Base-by-base conservation (phyloP, 2,797 vertebrate species). In the Nannoperca obscura region DNA sequence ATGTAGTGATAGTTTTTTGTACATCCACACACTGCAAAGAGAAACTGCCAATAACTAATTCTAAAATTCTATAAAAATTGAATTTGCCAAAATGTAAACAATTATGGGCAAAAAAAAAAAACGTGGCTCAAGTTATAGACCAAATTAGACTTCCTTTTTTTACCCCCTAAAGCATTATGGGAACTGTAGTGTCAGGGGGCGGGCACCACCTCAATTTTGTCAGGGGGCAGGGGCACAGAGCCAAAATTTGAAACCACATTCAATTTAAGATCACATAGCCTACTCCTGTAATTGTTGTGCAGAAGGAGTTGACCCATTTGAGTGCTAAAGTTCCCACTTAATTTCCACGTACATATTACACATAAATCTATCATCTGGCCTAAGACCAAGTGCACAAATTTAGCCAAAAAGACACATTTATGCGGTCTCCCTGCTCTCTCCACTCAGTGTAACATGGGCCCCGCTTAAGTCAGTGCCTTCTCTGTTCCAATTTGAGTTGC, bases 301-400 rank as follows among this genome's bases (percentile, higher is more conserved):
- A 36, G 20, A 36, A 49, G 27, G 34, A 40, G 3, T 60, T 22
- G 8, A 32, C 5, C 24, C 5, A 50, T 61, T 46, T 40, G 19
- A 63, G 13, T 20, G 22, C 53, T 69, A 2, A 50, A 50, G 9
- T 22, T 24, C 14, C n/a, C 3, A 12, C 27, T 67, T 61, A 19
- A 52, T 63, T 53, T 55, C 36, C 22, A 30, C 47, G 64, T 20
- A 63, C 24, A 27, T 27, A 27, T 27, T 27, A 27, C 24, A 27
- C 24, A 27, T 27, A 27, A 1, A 27, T 27, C 24, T 24, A 38
- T 73, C 58, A 54, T 59, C 30, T 68, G 24, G 20, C 9, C 22
- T 19, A 68, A 64, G 22, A 24, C 53, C 30, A 49, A 53, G 66
- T 53, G 52, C 53, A 38, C 42, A 50, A 17, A 50, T 70, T 80